Percentiles rank a stretch among this genome's conserved stretches.
These are phyloP conservation scores for Xanthorhoe spadicearia DNA, from an alignment of 2,888 invertebrate species.

Conservation along the genomic window DNA sequence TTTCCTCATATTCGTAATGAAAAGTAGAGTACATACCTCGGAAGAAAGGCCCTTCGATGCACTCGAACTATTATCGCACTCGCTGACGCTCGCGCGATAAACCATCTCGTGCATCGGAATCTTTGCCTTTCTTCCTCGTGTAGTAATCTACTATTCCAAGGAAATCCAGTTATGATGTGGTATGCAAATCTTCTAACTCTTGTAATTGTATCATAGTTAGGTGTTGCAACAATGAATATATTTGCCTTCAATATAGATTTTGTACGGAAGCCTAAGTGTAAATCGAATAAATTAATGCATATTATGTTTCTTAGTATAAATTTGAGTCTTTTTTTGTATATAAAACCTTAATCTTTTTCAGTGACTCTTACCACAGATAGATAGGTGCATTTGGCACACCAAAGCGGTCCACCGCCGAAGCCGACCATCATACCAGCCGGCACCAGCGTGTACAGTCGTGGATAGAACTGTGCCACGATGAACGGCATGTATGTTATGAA, in stretches of 20 bases:
- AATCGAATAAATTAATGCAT: no score
- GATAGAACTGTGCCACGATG: constrained; percentile 95
- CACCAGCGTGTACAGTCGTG: constrained; percentile 92
- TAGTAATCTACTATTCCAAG: neutral
- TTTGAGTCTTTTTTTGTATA: no score
- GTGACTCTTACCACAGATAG: constrained; percentile 90
- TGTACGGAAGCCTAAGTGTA: no score
- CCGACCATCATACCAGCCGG: constrained; percentile 94
- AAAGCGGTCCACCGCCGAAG: constrained; percentile 95
- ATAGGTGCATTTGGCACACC: constrained; percentile 98
- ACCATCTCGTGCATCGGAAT: no score
- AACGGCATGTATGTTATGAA: constrained; percentile 96
- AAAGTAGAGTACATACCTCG: no score
- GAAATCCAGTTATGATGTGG: constrained; percentile 13
- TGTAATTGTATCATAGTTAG: neutral
- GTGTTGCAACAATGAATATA: neutral
- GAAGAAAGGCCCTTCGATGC: no score
- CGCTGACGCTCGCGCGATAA: no score
- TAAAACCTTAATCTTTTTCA: neutral
- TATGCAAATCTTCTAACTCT: constrained; percentile 17
- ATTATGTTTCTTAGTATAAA: no score
- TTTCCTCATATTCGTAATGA: no score
- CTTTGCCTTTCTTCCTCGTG: no score
- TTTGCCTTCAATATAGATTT: no score
- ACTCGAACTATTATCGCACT: no score